Base-by-base conservation (phyloP, 2,888 invertebrate species). In the Nomada ruficornis region DNA sequence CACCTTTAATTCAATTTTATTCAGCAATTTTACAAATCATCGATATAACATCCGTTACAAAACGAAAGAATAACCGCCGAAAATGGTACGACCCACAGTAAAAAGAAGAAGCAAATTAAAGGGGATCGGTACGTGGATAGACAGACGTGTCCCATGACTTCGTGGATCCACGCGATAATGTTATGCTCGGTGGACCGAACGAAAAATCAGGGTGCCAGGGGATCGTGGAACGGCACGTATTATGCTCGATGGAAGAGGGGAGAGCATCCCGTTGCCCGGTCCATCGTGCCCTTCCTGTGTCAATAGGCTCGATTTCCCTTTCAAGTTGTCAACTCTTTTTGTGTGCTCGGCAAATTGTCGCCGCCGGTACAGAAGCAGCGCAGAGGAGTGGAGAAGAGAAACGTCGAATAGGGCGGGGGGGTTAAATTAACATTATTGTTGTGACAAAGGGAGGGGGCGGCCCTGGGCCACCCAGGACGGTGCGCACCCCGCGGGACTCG, bases 281-380 rank as follows among this genome's bases (percentile, higher is more conserved):
- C 83, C 73, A 82, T 85, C 75, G 80, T 86, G 88, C 88, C 87
- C 86, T 86, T 87, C 89, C 87, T 92, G 90, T 93, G 93, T 93
- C 93, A 93, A 94, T 94, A 94, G 93, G 93, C 93, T 93, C 93
- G 91, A 94, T 94, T 94, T 94, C 94, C 93, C 94, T 94, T 94
- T 94, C 93, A 94, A 93, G 93, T 93, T 93, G 93, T 93, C 93
- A 94, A 93, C 93, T 93, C 93, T 93, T 93, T 94, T 93, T 94
- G 93, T 93, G 89, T 93, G 90, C 90, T 89, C 86, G 92, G 91
- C 91, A 93, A 94, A 93, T 94, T 93, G 92, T 93, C 91, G 92
- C 89, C 89, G 86, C 81, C 89, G 91, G 90, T 89, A 87, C 86
- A 85, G 74, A 63, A 70, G 70, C 70, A 18, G 57, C 29, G 29